Base-by-base conservation (phyloP, 1,140 invertebrate genomes). In the Anoplolepis gracilipes region DNA sequence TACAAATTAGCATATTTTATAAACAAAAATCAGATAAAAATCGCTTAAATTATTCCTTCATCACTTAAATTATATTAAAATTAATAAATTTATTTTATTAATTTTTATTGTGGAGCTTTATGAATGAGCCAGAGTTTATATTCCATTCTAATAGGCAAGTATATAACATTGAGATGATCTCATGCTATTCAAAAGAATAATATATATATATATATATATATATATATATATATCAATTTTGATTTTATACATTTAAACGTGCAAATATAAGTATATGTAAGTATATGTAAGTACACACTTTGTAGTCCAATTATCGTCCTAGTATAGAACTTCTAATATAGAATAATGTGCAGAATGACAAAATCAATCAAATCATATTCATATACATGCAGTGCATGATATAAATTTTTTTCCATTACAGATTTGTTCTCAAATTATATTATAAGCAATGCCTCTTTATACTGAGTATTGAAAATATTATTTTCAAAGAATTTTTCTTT, bases 61-160 rank as follows among this genome's bases (percentile, higher is more conserved):
- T n/a, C n/a, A n/a, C n/a, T n/a, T n/a, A n/a, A n/a, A n/a, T n/a
- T n/a, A n/a, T n/a, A n/a, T n/a, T n/a, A n/a, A n/a, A n/a, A n/a
- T n/a, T n/a, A n/a, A n/a, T n/a, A n/a, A n/a, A n/a, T n/a, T n/a
- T 39, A 39, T 7, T 39, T 36, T 39, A 39, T 39, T 42, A 70
- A 16, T 39, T 76, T 49, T 81, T 64, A 85, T 72, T 10, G 49
- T 86, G 59, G 85, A 90, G 79, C 88, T 82, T 59, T 65, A 85
- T 90, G 87, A 90, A 90, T 64, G n/a, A n/a, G 87, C 88, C 85
- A 81, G 88, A 88, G 88, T 88, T 33, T 53, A 64, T 69, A 42
- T 84, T 65, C 46, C 61, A 53, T 84, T 72, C 53, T 84, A 65
- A 87, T 72, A 77, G 62, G 72, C 62, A 69, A 87, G 33, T 49